A percentile compares a stretch with the other conserved stretches of the same genome.
phyloP scores from a whole-genome alignment of 1,140 invertebrate genomes.

The Bicyclus anynana region DNA sequence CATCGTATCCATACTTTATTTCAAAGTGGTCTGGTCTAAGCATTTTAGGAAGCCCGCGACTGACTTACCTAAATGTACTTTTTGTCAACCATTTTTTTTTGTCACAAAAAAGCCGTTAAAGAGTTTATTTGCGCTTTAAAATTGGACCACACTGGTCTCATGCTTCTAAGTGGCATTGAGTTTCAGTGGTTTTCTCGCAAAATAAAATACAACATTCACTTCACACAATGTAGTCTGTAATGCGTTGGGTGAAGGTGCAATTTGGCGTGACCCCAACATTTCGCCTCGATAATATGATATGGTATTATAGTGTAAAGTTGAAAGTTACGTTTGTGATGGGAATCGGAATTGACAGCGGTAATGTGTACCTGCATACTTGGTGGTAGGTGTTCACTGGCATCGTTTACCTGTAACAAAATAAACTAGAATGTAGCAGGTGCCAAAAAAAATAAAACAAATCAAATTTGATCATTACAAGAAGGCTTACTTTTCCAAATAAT shows the following conservation, averaged over 20 bases:
- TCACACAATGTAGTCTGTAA: slow-evolving; percentile 13
- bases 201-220: slow-evolving; percentile 25
- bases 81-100: too few relatives aligned
- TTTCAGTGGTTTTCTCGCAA: slow-evolving; percentile 55
- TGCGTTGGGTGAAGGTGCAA: slow-evolving; percentile 14
- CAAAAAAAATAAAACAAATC: too few relatives aligned
- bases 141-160: slow-evolving; percentile 27
- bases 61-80: too few relatives aligned
- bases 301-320: slow-evolving; percentile 46
- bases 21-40: too few relatives aligned
- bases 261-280: slow-evolving; percentile 15
- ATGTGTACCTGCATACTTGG: slow-evolving; percentile 1
- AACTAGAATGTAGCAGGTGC: too few relatives aligned
- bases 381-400: not conserved
- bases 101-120: not conserved
- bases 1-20: too few relatives aligned
- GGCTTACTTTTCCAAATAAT: too few relatives aligned
- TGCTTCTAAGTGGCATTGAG: slow-evolving; percentile 36
- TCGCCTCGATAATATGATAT: slow-evolving; percentile 22
- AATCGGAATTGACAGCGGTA: slow-evolving; percentile 49
- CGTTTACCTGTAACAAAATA: not conserved
- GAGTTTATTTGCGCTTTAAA: slow-evolving; percentile 1
- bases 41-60: too few relatives aligned
- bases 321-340: slow-evolving; percentile 43
- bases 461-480: too few relatives aligned